Evolutionary conservation across 2,888 invertebrate species (phyloP).

Genomic region (Cataglyphis altisquamis): DNA sequence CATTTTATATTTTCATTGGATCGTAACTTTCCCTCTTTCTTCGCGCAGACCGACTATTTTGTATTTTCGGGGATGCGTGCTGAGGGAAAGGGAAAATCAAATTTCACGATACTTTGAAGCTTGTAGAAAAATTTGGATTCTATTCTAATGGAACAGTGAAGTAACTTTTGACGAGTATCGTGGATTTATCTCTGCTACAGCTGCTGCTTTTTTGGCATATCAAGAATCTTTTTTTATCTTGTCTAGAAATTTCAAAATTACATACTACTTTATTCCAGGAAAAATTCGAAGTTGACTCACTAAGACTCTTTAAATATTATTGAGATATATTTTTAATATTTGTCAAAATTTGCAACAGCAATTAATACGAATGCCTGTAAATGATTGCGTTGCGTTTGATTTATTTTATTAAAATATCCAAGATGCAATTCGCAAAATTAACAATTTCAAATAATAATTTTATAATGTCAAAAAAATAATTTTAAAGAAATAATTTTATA

Average conservation of each 20-base stretch:
- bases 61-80: constrained; percentile 43
- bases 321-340: background rate
- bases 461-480: background rate
- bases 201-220: background rate
- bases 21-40: constrained; percentile 63
- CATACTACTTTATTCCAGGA: background rate
- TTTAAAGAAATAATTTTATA: background rate
- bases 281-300: background rate
- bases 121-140: background rate
- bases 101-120: background rate
- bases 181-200: background rate
- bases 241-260: background rate
- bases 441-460: background rate
- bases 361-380: background rate
- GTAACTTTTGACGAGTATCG: background rate
- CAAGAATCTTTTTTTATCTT: background rate
- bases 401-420: background rate
- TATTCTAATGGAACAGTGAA: background rate
- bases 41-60: constrained; percentile 59
- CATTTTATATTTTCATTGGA: constrained; percentile 71
- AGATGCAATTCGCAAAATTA: background rate
- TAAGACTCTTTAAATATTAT: background rate
- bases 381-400: background rate
- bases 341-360: background rate
- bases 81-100: constrained; percentile 4